Percentiles rank a stretch among this genome's conserved stretches.
Conservation (phyloP, 2,113 vertebrate species). For the Manacus vitellinus region DNA sequence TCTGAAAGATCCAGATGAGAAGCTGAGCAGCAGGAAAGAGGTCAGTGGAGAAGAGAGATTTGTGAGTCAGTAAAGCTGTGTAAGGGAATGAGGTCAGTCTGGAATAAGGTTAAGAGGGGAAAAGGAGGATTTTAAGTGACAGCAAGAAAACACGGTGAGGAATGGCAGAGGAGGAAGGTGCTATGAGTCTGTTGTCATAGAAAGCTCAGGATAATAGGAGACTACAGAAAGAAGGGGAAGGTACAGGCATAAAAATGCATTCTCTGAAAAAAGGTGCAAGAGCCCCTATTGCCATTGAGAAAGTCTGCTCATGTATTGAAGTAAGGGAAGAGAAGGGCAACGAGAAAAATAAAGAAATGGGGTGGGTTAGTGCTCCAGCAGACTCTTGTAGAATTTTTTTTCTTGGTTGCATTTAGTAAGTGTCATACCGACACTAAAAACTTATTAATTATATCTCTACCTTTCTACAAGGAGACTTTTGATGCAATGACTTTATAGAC, state of each 20-base stretch:
- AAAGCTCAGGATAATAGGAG: neutral
- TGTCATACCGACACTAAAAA: neutral
- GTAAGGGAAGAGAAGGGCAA: neutral
- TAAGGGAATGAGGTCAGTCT: slow-evolving; percentile 29
- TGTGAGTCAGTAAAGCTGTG: slow-evolving; percentile 38
- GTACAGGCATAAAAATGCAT: neutral
- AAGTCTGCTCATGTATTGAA: neutral
- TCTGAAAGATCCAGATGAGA: neutral
- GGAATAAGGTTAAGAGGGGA: slow-evolving; percentile 59
- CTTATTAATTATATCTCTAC: neutral
- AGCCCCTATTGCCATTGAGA: rapidly evolving
- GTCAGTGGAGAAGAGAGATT: slow-evolving; percentile 49
- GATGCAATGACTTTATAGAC: neutral
- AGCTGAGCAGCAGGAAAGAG: slow-evolving; percentile 20
- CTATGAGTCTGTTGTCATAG: neutral
- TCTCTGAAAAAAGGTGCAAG: neutral
- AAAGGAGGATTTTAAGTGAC: slow-evolving; percentile 3
- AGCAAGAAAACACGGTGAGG: neutral
- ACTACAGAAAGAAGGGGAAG: neutral
- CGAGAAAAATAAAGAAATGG: neutral
- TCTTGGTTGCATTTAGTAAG: neutral
- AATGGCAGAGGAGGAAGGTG: neutral
- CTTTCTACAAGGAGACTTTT: neutral
- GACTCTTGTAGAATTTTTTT: neutral
- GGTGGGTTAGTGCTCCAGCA: neutral